Base-by-base conservation (phyloP, 2,113 vertebrate species). In the Ptilonorhynchus violaceus region DNA sequence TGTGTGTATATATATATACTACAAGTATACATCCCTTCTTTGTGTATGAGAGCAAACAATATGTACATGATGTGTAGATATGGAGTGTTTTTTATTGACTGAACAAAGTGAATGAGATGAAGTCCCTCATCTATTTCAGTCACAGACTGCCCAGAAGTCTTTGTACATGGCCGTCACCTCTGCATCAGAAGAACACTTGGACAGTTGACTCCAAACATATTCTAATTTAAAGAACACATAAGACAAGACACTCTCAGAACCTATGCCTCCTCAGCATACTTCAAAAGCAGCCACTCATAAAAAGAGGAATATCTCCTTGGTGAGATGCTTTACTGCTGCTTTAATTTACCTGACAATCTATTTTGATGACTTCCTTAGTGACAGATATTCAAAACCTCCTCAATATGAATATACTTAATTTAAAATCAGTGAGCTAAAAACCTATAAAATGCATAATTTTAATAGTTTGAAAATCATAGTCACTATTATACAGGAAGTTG, bases 351-450 rank as follows among this genome's bases (percentile, higher is more conserved):
- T 85, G 63, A 73, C 67, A 90, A 80, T 93, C 74, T 92, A 91
- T 92, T 95, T 85, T 73, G 69, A 92, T 93, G 62, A 86, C 23
- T 85, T 92, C 55, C 46, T 70, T 80, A 80, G 62, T 90, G 82
- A 94, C 52, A 78, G 73, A 78, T 81, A 92, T 52, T 90, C 14
- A 96, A 96, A 80, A 95, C 47, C 35, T 77, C 58, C 47, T 93
- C 86, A 70, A 56, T 31, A 52, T 20, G 50, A 92, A 88, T 90
- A 62, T 72, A 80, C 30, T 83, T 92, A 46, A 63, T 88, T 94
- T 90, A 94, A 93, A 96, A 84, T 67, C 82, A 94, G 75, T 82
- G 88, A 93, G 44, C 82, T 88, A 93, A 85, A 96, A 93, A 74
- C 46, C 74, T 77, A 70, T 94, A 80, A 92, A 93, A 85, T 92